phyloP scores from a whole-genome alignment of 1,140 invertebrate species.

The Sminthurinus signatus region DNA sequence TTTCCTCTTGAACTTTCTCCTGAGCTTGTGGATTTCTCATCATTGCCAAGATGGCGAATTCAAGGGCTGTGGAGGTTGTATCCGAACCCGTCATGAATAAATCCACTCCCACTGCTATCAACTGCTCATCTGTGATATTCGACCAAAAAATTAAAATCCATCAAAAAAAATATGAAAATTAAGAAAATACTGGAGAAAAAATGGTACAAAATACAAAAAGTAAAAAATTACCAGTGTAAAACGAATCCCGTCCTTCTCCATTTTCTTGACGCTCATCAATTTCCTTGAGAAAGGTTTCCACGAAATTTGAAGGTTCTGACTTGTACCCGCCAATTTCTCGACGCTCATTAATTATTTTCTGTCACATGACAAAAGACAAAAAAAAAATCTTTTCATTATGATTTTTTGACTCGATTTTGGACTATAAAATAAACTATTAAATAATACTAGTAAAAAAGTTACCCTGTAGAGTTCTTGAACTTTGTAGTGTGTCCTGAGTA shows the following conservation, averaged over 20 bases:
- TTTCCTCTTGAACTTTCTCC: constrained; percentile 26
- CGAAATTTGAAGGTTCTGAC: constrained; percentile 13
- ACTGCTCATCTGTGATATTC: constrained; percentile 34
- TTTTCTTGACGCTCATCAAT: constrained; percentile 19
- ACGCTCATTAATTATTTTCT: constrained; percentile 19
- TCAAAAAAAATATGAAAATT: neutral
- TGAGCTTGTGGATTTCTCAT: constrained; percentile 22
- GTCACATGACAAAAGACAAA: no score
- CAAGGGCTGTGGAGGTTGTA: constrained; percentile 23
- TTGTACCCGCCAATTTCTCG: constrained; percentile 3
- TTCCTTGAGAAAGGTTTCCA: constrained; percentile 29
- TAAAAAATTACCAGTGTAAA: constrained; percentile 25
- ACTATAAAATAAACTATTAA: neutral
- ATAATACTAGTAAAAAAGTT: neutral
- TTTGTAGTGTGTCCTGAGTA: constrained; percentile 8
- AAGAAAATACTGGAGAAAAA: neutral
- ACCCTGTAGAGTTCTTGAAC: constrained; percentile 11
- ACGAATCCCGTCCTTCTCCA: neutral
- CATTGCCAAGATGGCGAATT: constrained; percentile 25
- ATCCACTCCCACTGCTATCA: constrained; percentile 22
- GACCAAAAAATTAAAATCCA: neutral
- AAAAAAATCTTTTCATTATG: neutral
- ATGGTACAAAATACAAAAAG: neutral
- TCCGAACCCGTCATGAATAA: constrained; percentile 26
- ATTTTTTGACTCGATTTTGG: no score